A percentile compares a stretch with the other conserved stretches of the same genome.
Evolutionary conservation across 2,797 vertebrate species (phyloP).

Genomic region (Molossus molossus): DNA sequence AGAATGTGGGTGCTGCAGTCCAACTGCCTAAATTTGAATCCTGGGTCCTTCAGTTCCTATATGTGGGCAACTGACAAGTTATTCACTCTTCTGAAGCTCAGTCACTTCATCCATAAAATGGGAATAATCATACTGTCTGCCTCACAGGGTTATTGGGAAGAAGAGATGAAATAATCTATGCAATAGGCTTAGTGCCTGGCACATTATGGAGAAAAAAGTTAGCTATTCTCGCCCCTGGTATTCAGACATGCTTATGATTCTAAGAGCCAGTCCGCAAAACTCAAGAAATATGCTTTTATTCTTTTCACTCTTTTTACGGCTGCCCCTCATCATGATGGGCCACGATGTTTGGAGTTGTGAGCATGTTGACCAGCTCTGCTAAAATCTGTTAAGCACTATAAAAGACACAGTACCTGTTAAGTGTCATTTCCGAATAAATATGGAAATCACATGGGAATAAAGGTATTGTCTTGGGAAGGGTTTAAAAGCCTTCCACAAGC

Average conservation of each 20-base stretch:
- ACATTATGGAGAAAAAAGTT: not conserved
- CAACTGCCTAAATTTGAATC: not conserved
- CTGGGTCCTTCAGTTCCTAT: not conserved
- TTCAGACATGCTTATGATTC: not conserved
- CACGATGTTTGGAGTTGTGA: slow-evolving; percentile 31
- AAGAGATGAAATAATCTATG: not conserved
- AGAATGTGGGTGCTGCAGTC: not conserved
- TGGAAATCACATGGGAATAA: slow-evolving; percentile 71
- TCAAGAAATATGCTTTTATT: not conserved
- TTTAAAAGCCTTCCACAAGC: slow-evolving; percentile 65
- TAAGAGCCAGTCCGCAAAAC: not conserved
- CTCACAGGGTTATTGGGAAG: not conserved
- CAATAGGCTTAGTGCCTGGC: not conserved
- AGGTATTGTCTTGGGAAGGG: slow-evolving; percentile 53
- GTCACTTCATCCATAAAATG: not conserved
- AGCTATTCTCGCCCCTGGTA: not conserved
- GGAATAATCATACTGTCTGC: not conserved
- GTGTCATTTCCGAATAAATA: slow-evolving; percentile 58
- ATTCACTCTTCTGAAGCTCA: not conserved
- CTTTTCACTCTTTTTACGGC: not conserved
- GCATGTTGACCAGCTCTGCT: slow-evolving; percentile 63
- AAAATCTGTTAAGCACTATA: slow-evolving; percentile 53
- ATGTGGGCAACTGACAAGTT: not conserved
- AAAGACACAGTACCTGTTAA: slow-evolving; percentile 54
- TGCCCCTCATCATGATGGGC: slow-evolving; percentile 36